Evolutionary conservation across 2,888 invertebrate species (phyloP), one percentile per base, ranked within the genome.

Genomic region (Leptinotarsa peninsularis): DNA sequence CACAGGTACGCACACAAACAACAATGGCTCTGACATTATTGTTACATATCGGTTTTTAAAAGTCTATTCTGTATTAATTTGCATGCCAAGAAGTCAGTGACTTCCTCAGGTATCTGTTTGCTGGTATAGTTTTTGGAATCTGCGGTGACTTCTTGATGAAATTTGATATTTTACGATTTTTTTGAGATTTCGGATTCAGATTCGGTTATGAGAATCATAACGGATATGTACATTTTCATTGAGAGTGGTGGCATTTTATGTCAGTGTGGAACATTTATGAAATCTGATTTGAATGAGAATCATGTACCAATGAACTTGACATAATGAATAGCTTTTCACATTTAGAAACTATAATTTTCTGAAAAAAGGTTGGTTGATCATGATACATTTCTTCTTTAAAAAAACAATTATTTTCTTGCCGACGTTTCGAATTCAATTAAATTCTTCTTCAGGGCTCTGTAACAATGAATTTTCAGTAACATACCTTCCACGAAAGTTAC

Each of bases 1-100:
- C 67, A 71, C 74, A 73, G 72, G 78, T 73, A 80, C 60, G 49
- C 58, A 70, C 58, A 21, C 63, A 76, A 74, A 78, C 71, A 79
- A 83, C 82, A 83, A 83, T 81, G 79, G 68, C 74, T 71, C 68
- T 83, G 84, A 84, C 84, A 83, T 84, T 83, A 84, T 84, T 83
- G 81, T 84, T 83, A 84, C 82, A 82, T 77, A 84, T 84, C 80
- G 83, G 80, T 83, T 84, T 84, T 84, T 83, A 83, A 84, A 81
- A 78, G 78, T 70, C 70, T 70, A 58, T 70, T 70, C 70, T 66
- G 58, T 68, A 67, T 50, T 73, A 71, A 81, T 82, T 82, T 82
- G 79, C 82, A 81, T 82, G 75, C 76, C 76, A 71, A 72, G 76
- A 73, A 75, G 76, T 76, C 78, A 80, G 76, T 76, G 74, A 54